Base-by-base conservation (phyloP, 92 coral and sea anemone species). In the Heteractis magnifica region DNA sequence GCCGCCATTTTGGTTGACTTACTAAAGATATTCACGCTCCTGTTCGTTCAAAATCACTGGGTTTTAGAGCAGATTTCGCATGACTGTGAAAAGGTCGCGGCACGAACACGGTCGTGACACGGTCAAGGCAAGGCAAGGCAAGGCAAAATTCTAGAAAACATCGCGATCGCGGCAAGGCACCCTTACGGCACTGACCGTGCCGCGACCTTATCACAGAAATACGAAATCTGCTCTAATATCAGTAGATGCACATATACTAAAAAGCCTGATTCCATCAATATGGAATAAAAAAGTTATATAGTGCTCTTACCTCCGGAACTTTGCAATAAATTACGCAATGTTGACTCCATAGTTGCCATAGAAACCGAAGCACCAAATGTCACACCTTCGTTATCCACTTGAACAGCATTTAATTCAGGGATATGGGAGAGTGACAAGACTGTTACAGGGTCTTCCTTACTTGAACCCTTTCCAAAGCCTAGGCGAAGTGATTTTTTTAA, bases 341-440 rank as follows among this genome's bases (percentile, higher is more conserved):
- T 68, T 34, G 56, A 11, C 79, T 82, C 78, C 79, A 82, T 13
- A 64, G 85, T 82, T 73, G 85, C 79, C 79, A 82, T 19, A 77
- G 90, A 73, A 64, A 87, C 87, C 6, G 90, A 71, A 10, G 86
- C 79, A 44, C 90, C 90, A 64, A 82, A 76, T 12, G 59, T 56
- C 71, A 87, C 85, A 11, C 83, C 86, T 34, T 52, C 60, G 10
- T 87, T 72, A 15, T 70, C 59, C 10, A 56, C 53, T 52, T 73
- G 23, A 20, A 87, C 90, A 19, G 56, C 86, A 10, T 55, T 83
- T 4, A 87, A 79, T 51, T 87, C 90, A 71, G 90, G 86, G 34
- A 87, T 64, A 78, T 87, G 86, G 4, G 90, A 41, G 14, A 72
- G 85, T 26, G 85, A 71, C 58, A 80, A 20, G 65, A 82, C 49